These are phyloP conservation scores for Enteromius afrohamiltoni DNA, from an alignment of 2,797 vertebrate genomes.

Conservation along the genomic window DNA sequence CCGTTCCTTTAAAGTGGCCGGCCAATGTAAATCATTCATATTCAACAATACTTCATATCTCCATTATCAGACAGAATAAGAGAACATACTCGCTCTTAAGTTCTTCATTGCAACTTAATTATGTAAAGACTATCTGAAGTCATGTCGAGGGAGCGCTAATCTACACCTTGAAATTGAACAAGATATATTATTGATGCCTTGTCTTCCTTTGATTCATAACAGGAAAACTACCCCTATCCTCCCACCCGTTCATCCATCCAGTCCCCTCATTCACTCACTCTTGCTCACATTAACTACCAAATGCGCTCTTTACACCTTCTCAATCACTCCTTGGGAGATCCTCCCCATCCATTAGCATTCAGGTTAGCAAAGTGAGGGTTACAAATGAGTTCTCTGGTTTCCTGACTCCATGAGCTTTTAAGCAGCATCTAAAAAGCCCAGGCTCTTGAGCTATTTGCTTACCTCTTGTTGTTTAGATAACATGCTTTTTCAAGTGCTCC, in stretches of 20 bases:
- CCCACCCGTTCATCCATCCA: conserved; percentile 40
- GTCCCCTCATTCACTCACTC: conserved; percentile 51
- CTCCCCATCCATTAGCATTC: conserved; percentile 70
- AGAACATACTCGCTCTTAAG: conserved; percentile 69
- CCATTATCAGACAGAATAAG: conserved; percentile 73
- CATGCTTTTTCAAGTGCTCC: conserved; percentile 66
- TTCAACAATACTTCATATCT: conserved; percentile 74
- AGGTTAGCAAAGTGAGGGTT: conserved; percentile 54
- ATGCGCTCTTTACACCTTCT: conserved; percentile 33
- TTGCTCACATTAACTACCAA: conserved; percentile 34
- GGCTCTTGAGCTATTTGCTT: conserved; percentile 65
- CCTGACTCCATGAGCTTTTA: conserved; percentile 63
- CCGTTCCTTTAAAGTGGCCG: conserved; percentile 49
- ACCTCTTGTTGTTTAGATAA: conserved; percentile 69
- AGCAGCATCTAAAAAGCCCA: conserved; percentile 57
- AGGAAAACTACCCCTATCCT: conserved; percentile 32
- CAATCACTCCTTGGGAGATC: conserved; percentile 56
- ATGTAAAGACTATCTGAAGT: conserved; percentile 64
- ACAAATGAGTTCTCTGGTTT: conserved; percentile 68
- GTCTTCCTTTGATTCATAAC: conserved; percentile 64
- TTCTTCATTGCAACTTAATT: conserved; percentile 68
- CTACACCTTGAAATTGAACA: conserved; percentile 64
- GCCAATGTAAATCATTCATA: conserved; percentile 74
- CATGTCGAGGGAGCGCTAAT: conserved; percentile 63
- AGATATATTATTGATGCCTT: conserved; percentile 73